Base-by-base conservation (phyloP, 2,113 vertebrate genomes). In the Hippocampus guttulatus region DNA sequence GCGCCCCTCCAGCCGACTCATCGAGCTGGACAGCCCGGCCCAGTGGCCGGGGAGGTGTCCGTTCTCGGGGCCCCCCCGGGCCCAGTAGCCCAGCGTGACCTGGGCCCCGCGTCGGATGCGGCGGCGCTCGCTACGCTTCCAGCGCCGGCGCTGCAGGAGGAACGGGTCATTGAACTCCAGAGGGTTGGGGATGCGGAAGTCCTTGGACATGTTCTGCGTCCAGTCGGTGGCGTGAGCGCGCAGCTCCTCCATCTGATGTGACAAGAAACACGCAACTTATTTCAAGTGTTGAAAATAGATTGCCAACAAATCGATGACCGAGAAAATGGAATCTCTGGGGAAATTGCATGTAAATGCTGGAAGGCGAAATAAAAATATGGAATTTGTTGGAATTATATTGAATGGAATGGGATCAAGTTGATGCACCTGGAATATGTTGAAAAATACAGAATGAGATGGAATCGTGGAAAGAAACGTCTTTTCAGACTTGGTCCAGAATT, bases 191-290 rank as follows among this genome's bases (percentile, higher is more conserved):
- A 94, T 92, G 41, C 93, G 93, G 69, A 95, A 92, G 70, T 95
- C 93, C 76, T 94, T 92, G 0, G 94, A 95, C 92, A 95, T 93
- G 67, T 90, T 91, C 91, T 70, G 94, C 0, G 93, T 95, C 95
- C 95, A 97, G 88, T 95, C 94, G 68, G 95, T 95, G 2, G 95
- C 95, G 11, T 96, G 95, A 0, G 95, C 95, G 2, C 94, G 93
- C 70, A 97, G 75, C 72, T 94, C 95, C 70, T 95, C 95, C 95
- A 96, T 94, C 95, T 97, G 84, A 69, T 23, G n/a, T 1, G 40
- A 16, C 1, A 9, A 64, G 8, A 43, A 27, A 16, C 38, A 16
- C 5, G 20, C n/a, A 49, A 18, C 14, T 4, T 10, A 16, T 18
- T 51, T 18, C 1, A 51, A 20, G 47, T 16, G 16, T 18, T 18